Evolutionary conservation across 2,888 invertebrate genomes (phyloP).

Genomic region (Acanthosepion esculentum): DNA sequence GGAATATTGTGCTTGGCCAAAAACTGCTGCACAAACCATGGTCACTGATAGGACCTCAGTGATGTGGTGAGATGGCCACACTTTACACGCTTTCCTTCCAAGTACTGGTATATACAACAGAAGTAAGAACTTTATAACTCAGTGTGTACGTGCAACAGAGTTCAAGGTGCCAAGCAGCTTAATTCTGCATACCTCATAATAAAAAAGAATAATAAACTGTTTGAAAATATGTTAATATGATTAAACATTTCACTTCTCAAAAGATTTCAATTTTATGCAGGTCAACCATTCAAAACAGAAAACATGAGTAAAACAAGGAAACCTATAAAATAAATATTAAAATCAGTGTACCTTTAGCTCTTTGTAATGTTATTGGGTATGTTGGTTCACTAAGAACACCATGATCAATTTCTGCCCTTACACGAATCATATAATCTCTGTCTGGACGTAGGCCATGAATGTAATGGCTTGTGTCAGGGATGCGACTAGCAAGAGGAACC

Average conservation of each 20-base stretch:
- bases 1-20: too few relatives aligned
- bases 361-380: constrained; percentile 80
- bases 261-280: background rate
- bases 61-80: too few relatives aligned
- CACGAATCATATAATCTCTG: constrained; percentile 94
- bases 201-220: too few relatives aligned
- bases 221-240: too few relatives aligned
- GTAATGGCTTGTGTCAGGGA: constrained; percentile 66
- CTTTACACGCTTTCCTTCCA: too few relatives aligned
- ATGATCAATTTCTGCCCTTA: constrained; percentile 96
- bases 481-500: constrained; percentile 64
- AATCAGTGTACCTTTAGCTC: constrained; percentile 62
- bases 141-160: too few relatives aligned
- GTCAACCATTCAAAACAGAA: background rate
- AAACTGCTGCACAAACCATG: too few relatives aligned
- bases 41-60: too few relatives aligned
- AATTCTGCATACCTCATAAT: too few relatives aligned
- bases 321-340: background rate
- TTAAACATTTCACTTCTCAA: background rate
- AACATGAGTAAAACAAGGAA: background rate
- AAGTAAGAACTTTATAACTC: too few relatives aligned
- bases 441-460: constrained; percentile 84
- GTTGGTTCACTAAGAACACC: constrained; percentile 95
- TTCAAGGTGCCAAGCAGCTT: too few relatives aligned
- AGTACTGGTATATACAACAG: too few relatives aligned